A percentile compares a stretch with the other conserved stretches of the same genome.
These are phyloP conservation scores for Botia kubotai DNA, from an alignment of 2,797 vertebrate species.

Conservation along the genomic window DNA sequence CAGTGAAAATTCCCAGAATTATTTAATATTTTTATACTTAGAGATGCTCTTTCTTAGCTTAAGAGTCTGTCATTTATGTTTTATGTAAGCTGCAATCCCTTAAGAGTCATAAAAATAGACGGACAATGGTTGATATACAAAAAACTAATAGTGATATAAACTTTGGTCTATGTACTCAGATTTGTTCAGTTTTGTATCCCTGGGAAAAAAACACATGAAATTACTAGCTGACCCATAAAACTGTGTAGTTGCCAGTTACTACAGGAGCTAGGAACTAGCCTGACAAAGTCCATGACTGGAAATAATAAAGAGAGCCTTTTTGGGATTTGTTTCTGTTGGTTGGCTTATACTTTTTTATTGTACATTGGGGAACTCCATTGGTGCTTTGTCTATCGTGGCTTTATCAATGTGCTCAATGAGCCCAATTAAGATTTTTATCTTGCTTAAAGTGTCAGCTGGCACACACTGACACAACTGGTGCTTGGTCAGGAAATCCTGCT, in stretches of 20 bases:
- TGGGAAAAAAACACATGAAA: not conserved
- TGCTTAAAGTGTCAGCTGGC: constrained; percentile 16
- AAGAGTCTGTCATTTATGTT: constrained; percentile 16
- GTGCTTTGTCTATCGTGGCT: not conserved
- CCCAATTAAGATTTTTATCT: constrained; percentile 27
- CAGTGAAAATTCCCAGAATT: not conserved
- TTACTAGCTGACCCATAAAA: not conserved
- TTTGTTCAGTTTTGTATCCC: not conserved
- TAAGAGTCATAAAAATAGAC: not conserved
- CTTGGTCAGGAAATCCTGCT: constrained; percentile 7
- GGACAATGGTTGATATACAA: not conserved
- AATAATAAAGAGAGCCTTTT: not conserved
- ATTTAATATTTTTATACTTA: not conserved
- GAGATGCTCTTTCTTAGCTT: too few relatives aligned
- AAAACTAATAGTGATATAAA: not conserved
- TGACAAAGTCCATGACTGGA: not conserved
- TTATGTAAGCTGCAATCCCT: not conserved
- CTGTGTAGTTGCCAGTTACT: not conserved
- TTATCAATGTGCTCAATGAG: constrained; percentile 11
- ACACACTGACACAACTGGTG: not conserved
- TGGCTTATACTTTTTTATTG: not conserved
- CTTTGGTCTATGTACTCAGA: too few relatives aligned
- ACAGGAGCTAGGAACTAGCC: not conserved
- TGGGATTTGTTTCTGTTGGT: not conserved
- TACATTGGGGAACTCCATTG: not conserved